Conservation (phyloP, 2,797 vertebrate genomes). For the Lithobates pipiens region DNA sequence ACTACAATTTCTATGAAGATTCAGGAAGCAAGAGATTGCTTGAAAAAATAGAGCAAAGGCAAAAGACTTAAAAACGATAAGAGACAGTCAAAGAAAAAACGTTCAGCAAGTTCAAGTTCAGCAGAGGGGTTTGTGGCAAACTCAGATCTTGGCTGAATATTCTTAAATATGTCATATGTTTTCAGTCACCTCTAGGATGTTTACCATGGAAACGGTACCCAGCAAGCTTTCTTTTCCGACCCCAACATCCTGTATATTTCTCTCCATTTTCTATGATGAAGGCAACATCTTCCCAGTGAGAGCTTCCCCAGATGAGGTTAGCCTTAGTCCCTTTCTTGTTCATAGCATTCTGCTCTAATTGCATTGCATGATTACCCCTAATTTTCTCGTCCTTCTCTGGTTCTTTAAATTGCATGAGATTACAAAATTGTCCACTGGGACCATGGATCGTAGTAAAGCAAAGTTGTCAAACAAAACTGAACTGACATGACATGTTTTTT, state of each 20-base stretch:
- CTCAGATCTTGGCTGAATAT: conserved; percentile 80
- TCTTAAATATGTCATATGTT: conserved; percentile 89
- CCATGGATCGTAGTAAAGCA: conserved; percentile 78
- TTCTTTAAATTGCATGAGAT: conserved; percentile 87
- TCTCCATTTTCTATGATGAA: conserved; percentile 90
- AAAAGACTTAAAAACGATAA: conserved; percentile 68
- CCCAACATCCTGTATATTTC: conserved; percentile 93
- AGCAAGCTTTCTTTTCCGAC: conserved; percentile 89
- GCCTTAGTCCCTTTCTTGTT: conserved; percentile 88
- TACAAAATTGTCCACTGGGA: conserved; percentile 83
- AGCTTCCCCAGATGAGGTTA: conserved; percentile 93
- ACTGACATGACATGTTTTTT: conserved; percentile 78
- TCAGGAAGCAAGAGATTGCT: conserved; percentile 78
- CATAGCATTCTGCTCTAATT: conserved; percentile 81
- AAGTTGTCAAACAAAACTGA: conserved; percentile 76
- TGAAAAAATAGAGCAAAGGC: conserved; percentile 64
- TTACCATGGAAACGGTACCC: conserved; percentile 92
- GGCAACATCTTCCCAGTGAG: conserved; percentile 89
- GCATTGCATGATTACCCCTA: conserved; percentile 85
- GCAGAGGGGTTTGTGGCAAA: conserved; percentile 48
- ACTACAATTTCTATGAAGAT: conserved; percentile 88
- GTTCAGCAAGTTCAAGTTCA: neutral
- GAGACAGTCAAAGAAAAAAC: conserved; percentile 11
- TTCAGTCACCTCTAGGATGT: conserved; percentile 90
- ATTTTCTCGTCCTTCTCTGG: conserved; percentile 85